Percentiles rank a stretch among this genome's conserved stretches.
These are phyloP conservation scores for Caenorhabditis tropicalis DNA, from an alignment of 1,140 invertebrate species.

Conservation along the genomic window DNA sequence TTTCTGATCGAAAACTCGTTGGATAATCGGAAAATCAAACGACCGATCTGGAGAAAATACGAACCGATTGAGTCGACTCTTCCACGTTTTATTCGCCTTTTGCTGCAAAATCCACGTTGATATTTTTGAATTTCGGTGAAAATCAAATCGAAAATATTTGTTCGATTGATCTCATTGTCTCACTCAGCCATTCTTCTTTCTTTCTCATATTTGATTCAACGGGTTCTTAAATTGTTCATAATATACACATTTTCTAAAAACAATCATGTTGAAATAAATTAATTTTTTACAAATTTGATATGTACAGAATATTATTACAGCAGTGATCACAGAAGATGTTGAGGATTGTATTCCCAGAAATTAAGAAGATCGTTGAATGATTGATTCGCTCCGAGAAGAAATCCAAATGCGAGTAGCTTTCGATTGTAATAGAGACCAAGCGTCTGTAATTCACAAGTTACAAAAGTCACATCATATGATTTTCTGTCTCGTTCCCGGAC, in stretches of 20 bases:
- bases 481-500: neutral
- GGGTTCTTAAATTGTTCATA: constrained; percentile 20
- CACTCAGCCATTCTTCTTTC: neutral
- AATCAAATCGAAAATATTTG: neutral
- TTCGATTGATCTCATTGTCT: neutral
- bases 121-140: neutral
- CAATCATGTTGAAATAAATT: neutral
- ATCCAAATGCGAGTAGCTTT: neutral
- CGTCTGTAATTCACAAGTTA: too few species aligned
- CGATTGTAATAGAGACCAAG: neutral
- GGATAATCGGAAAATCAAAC: constrained; percentile 4
- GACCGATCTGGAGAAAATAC: neutral
- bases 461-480: too few species aligned
- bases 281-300: neutral
- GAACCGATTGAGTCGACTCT: neutral
- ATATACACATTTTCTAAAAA: neutral
- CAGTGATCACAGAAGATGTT: neutral
- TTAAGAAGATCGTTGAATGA: neutral
- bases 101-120: neutral
- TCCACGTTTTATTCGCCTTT: constrained; percentile 6
- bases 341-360: neutral
- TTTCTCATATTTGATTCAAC: neutral
- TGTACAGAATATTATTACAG: neutral
- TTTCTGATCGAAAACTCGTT: neutral
- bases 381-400: neutral